Conservation (phyloP, 1,140 invertebrate genomes). For the Leucophenga varia region DNA sequence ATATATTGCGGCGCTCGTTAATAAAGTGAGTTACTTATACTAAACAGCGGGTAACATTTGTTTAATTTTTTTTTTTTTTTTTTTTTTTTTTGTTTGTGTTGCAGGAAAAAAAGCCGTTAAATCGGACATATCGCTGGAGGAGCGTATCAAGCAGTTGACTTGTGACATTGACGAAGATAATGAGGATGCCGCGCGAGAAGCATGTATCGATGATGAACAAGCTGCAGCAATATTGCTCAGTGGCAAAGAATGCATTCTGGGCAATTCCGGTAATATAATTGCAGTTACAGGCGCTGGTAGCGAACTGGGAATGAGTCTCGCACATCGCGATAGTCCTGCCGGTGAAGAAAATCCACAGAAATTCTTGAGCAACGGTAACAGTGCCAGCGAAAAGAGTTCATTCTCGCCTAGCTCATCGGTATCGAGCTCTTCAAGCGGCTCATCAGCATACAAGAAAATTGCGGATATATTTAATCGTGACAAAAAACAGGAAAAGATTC, state of each 20-base stretch:
- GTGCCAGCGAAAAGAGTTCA: slow-evolving; percentile 56
- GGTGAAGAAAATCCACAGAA: slow-evolving; percentile 58
- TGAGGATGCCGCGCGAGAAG: slow-evolving; percentile 37
- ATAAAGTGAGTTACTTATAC: slow-evolving; percentile 70
- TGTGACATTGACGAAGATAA: slow-evolving; percentile 72
- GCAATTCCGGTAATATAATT: too few species aligned
- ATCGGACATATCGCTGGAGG: slow-evolving; percentile 70
- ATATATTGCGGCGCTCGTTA: slow-evolving; percentile 69
- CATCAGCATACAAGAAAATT: slow-evolving; percentile 69
- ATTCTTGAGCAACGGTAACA: slow-evolving; percentile 45
- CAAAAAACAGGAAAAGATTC: slow-evolving; percentile 56
- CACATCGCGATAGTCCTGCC: slow-evolving; percentile 60
- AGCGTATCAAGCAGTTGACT: slow-evolving; percentile 77
- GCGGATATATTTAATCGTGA: slow-evolving; percentile 67
- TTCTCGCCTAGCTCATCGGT: slow-evolving; percentile 62
- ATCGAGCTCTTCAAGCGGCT: slow-evolving; percentile 59
- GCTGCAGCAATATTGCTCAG: slow-evolving; percentile 17
- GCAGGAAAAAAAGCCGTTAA: slow-evolving; percentile 60
- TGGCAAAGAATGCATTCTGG: too few species aligned
- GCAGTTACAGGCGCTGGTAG: slow-evolving; percentile 24
- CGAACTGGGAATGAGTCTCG: slow-evolving; percentile 23
- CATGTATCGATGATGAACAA: slow-evolving; percentile 28
- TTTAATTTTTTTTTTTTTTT: neutral
- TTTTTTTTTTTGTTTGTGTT: neutral
- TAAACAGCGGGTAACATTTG: neutral